These are phyloP conservation scores for Garra rufa DNA, from an alignment of 2,113 vertebrate genomes.

Conservation along the genomic window DNA sequence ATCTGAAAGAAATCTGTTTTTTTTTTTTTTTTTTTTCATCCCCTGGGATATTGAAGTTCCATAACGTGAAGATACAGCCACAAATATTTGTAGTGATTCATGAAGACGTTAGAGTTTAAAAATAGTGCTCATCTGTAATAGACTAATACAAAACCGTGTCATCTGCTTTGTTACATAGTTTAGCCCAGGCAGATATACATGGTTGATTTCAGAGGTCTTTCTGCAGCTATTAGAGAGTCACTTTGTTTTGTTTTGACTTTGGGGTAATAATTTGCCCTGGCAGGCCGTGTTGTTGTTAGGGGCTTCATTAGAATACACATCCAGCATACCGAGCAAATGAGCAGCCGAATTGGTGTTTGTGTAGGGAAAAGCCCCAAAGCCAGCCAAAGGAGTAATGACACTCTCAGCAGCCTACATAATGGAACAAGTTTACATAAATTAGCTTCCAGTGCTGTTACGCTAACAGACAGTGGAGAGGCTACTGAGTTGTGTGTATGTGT, in stretches of 20 bases:
- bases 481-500: constrained; percentile 62
- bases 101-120: constrained; percentile 70
- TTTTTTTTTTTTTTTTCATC: not conserved
- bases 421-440: constrained; percentile 81
- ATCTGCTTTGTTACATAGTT: constrained; percentile 73
- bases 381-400: constrained; percentile 74
- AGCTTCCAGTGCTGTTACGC: constrained; percentile 72
- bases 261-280: constrained; percentile 83
- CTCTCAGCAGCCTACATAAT: constrained; percentile 78
- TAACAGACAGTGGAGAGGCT: constrained; percentile 66
- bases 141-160: constrained; percentile 56
- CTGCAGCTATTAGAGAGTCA: constrained; percentile 67
- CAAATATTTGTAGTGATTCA: constrained; percentile 20
- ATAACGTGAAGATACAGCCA: not conserved
- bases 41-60: not conserved
- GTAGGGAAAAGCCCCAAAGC: constrained; percentile 67
- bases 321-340: constrained; percentile 79
- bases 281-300: constrained; percentile 80
- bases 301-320: constrained; percentile 79
- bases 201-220: constrained; percentile 71
- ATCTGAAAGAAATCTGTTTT: not conserved
- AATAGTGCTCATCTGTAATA: constrained; percentile 72
- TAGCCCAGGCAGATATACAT: constrained; percentile 71
- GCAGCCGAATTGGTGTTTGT: constrained; percentile 70
- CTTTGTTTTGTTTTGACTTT: constrained; percentile 80